phyloP scores from a whole-genome alignment of 2,113 vertebrate species.

The Herpetotheres cachinnans region DNA sequence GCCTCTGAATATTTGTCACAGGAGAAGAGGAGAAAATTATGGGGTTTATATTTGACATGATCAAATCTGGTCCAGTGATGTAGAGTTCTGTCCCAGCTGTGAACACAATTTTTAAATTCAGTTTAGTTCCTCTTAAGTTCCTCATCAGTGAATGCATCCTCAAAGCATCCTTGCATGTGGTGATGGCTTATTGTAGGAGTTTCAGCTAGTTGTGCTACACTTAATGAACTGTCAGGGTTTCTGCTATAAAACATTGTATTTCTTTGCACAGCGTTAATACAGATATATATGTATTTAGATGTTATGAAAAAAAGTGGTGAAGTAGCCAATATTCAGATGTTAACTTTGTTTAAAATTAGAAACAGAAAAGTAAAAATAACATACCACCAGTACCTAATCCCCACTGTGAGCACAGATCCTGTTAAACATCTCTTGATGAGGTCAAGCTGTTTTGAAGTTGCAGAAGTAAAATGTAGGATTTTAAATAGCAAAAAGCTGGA shows the following conservation, averaged over 20 bases:
- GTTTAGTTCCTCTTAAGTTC: background rate
- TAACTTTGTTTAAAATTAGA: background rate
- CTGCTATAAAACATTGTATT: background rate
- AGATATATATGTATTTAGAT: background rate
- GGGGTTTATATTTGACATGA: background rate
- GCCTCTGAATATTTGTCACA: background rate
- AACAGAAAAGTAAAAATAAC: background rate
- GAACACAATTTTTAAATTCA: background rate
- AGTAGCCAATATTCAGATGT: background rate
- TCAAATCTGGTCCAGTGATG: background rate
- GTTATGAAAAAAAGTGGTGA: background rate
- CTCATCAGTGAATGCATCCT: background rate
- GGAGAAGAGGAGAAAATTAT: background rate
- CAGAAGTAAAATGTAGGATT: background rate
- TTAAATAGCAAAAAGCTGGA: background rate
- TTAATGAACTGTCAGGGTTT: background rate
- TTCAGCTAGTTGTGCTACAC: background rate
- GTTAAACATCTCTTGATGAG: background rate
- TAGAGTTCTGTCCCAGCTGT: background rate
- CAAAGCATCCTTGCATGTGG: background rate
- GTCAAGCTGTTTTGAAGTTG: background rate
- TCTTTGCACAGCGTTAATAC: background rate
- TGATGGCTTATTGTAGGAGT: background rate
- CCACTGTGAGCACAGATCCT: background rate
- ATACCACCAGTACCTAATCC: background rate